Percentiles rank a stretch among this genome's conserved stretches.
Conservation (phyloP, 2,888 invertebrate species). For the Ophion costatus region DNA sequence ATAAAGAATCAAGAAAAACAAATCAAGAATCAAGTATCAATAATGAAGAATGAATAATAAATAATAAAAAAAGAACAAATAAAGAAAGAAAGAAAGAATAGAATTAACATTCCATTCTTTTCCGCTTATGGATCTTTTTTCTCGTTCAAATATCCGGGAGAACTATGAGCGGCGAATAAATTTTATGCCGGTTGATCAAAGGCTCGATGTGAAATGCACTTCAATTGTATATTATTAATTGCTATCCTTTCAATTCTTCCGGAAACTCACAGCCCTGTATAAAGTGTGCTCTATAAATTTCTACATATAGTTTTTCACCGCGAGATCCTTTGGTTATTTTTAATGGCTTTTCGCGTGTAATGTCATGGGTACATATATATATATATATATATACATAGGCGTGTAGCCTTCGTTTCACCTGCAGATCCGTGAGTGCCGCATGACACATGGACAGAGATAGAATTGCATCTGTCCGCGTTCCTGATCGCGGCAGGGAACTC, state of each 20-base stretch:
- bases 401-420: constrained; percentile 47
- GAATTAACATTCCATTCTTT: not conserved
- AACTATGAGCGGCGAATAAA: not conserved
- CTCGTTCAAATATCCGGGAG: not conserved
- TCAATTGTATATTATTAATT: constrained; percentile 11
- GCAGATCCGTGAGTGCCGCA: constrained; percentile 34
- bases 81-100: not conserved
- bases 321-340: constrained; percentile 15
- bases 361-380: not conserved
- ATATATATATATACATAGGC: not conserved
- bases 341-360: constrained; percentile 7
- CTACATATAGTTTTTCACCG: constrained; percentile 1
- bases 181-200: constrained; percentile 13
- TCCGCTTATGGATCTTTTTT: not conserved
- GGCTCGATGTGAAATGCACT: not conserved
- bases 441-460: constrained; percentile 49
- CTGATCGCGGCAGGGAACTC: constrained; percentile 55
- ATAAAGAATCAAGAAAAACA: too few relatives aligned
- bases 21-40: too few relatives aligned
- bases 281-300: constrained; percentile 1
- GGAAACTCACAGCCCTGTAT: not conserved
- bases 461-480: constrained; percentile 18
- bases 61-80: too few relatives aligned
- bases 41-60: too few relatives aligned
- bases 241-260: constrained; percentile 17